Percentiles rank a stretch among this genome's conserved stretches.
phyloP scores from a whole-genome alignment of 30 jellyfish, hydroid and myxozoan genomes.

The Hydractinia symbiolongicarpus region DNA sequence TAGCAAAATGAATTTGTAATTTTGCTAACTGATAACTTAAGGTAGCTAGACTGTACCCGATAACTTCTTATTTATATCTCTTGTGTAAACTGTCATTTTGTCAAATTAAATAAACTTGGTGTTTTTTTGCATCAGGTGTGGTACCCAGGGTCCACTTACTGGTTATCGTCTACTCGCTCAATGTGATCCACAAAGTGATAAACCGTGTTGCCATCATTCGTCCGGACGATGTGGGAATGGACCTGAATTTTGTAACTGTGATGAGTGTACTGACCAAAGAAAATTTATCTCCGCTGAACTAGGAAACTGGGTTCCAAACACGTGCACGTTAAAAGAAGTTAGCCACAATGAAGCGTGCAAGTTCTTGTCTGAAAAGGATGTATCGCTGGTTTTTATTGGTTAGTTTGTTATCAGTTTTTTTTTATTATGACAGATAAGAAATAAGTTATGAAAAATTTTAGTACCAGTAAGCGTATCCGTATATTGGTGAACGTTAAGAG shows the following conservation, averaged over 20 bases:
- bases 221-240: slow-evolving; percentile 72
- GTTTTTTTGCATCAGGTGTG: slow-evolving; percentile 48
- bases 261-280: slow-evolving; percentile 67
- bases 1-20: too few species aligned
- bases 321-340: slow-evolving; percentile 44
- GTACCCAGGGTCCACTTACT: slow-evolving; percentile 41
- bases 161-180: slow-evolving; percentile 72
- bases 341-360: slow-evolving; percentile 56
- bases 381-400: slow-evolving; percentile 61
- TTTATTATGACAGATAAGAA: not conserved
- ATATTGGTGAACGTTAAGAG: too few species aligned
- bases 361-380: slow-evolving; percentile 27
- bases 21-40: too few species aligned
- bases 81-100: too few species aligned
- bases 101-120: not conserved
- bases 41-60: too few species aligned
- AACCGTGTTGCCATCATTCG: slow-evolving; percentile 75
- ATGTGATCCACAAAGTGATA: slow-evolving; percentile 71
- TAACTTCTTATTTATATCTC: too few species aligned
- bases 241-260: slow-evolving; percentile 49
- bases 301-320: slow-evolving; percentile 50
- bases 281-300: slow-evolving; percentile 66
- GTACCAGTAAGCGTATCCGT: not conserved
- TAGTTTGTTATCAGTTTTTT: not conserved
- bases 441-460: not conserved